A percentile compares a stretch with the other conserved stretches of the same genome.
Conservation (phyloP, 2,888 invertebrate genomes). For the Pterostichus madidus region DNA sequence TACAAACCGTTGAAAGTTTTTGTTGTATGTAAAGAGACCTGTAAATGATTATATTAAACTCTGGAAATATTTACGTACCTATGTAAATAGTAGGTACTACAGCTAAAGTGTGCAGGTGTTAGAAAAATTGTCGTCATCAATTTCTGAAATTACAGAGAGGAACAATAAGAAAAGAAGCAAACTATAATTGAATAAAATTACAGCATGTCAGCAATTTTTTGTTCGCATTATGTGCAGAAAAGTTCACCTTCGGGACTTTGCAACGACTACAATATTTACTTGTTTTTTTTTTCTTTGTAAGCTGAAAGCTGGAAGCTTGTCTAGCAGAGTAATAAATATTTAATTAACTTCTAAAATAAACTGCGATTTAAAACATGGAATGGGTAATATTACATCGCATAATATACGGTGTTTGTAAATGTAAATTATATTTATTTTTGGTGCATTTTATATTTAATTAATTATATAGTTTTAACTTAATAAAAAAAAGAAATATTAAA, state of each 20-base stretch:
- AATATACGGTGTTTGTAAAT: too few relatives aligned
- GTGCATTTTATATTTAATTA: too few relatives aligned
- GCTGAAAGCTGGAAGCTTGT: not conserved
- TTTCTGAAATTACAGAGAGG: constrained; percentile 14
- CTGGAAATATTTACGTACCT: not conserved
- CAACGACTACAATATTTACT: not conserved
- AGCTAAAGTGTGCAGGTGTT: not conserved
- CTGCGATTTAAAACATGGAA: not conserved
- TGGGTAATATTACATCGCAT: too few relatives aligned
- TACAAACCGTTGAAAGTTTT: not conserved
- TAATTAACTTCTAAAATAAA: constrained; percentile 6
- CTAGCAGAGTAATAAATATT: not conserved
- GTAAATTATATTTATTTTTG: too few relatives aligned
- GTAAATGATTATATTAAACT: not conserved
- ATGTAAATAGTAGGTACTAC: constrained; percentile 3
- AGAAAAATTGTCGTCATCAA: constrained; percentile 28
- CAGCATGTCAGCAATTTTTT: constrained; percentile 52
- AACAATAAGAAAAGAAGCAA: constrained; percentile 49
- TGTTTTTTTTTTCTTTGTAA: not conserved
- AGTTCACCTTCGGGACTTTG: not conserved
- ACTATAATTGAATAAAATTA: constrained; percentile 50
- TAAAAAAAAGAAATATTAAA: too few relatives aligned
- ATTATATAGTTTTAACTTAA: too few relatives aligned
- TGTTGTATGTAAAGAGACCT: too few relatives aligned
- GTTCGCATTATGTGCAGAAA: not conserved